phyloP scores from a whole-genome alignment of 2,797 vertebrate species.

The Sebastiscus albofasciatus region DNA sequence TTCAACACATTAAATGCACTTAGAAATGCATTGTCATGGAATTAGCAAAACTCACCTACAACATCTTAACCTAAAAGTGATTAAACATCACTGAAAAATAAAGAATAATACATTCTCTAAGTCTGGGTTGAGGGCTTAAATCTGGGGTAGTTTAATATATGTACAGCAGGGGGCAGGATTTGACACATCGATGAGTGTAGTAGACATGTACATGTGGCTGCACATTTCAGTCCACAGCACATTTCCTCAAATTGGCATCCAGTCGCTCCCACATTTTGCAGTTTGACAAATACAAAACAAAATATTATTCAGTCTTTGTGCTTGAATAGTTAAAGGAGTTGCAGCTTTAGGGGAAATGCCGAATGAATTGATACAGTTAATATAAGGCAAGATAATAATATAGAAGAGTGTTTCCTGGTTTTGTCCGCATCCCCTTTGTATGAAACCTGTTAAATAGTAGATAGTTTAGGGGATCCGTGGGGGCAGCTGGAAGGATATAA shows the following conservation, averaged over 20 bases:
- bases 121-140: conserved; percentile 9
- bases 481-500: not conserved
- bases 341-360: not conserved
- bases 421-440: not conserved
- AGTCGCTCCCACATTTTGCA: conserved; percentile 25
- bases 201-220: not conserved
- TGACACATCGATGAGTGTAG: not conserved
- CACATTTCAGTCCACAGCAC: not conserved
- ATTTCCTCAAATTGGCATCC: conserved; percentile 1
- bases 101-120: conserved; percentile 47
- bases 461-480: not conserved
- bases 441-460: not conserved
- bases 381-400: conserved; percentile 32
- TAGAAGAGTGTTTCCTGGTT: not conserved
- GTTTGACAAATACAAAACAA: conserved; percentile 29
- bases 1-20: not conserved
- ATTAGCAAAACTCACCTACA: not conserved
- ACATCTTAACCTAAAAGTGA: conserved; percentile 4
- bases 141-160: not conserved
- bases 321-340: not conserved
- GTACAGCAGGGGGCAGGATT: conserved; percentile 15
- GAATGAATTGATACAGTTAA: conserved; percentile 1
- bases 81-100: not conserved
- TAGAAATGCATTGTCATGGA: conserved; percentile 1
- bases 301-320: conserved; percentile 42